Conservation (phyloP, 2,888 invertebrate species). For the Linnaemya vulpina region DNA sequence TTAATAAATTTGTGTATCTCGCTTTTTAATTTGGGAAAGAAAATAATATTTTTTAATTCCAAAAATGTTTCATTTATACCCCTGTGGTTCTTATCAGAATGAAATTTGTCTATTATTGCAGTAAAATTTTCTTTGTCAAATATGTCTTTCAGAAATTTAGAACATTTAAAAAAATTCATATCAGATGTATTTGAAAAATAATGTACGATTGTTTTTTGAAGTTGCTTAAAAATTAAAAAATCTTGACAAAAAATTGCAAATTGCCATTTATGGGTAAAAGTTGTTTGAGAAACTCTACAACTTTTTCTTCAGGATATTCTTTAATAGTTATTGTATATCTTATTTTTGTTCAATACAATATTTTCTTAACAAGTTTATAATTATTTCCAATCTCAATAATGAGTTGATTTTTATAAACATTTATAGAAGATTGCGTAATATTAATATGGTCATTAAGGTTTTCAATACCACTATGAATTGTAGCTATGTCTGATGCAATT, state of each 20-base stretch:
- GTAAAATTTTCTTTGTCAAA: no score
- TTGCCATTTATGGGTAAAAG: background rate
- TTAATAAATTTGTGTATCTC: no score
- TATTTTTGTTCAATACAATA: conserved; percentile 1
- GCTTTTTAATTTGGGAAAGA: no score
- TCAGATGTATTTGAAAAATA: conserved; percentile 37
- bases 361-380: conserved; percentile 1
- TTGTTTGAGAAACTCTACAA: background rate
- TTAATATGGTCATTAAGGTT: conserved; percentile 31
- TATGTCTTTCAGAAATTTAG: no score
- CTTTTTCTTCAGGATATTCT: conserved; percentile 9
- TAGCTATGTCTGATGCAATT: conserved; percentile 44
- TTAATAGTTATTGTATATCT: background rate
- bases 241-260: conserved; percentile 19
- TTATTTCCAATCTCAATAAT: no score
- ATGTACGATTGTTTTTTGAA: conserved; percentile 17
- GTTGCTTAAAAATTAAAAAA: no score
- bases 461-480: conserved; percentile 52
- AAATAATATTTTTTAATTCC: no score
- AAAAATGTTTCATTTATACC: no score
- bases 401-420: no score
- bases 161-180: conserved; percentile 21
- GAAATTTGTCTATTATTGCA: no score
- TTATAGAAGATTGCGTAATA: conserved; percentile 21
- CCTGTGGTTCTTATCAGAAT: no score